Base-by-base conservation (phyloP, 1,140 invertebrate genomes). In the Calliopsis andreniformis region DNA sequence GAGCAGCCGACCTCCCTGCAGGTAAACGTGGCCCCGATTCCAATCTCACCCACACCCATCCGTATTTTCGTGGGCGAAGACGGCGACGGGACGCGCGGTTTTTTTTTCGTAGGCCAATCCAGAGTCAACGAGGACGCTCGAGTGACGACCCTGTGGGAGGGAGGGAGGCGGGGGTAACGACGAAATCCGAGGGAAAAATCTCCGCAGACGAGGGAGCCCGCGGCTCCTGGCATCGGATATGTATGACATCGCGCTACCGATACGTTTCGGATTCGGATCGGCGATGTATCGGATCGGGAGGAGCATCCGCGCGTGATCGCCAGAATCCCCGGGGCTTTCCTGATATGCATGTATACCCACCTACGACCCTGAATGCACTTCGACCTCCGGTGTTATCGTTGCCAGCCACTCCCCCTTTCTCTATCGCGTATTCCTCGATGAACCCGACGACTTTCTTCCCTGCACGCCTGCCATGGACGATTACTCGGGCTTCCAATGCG, bases 211-310 rank as follows among this genome's bases (percentile, higher is more conserved):
- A 61, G 25, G 39, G 43, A 23, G 47, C 79, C 67, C 71, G 63
- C 35, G 76, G 77, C 83, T 78, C 59, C 53, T 55, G 71, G 61
- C 82, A 86, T 86, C 82, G 68, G 85, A 86, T 86, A 86, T 86
- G 82, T 86, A 86, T 86, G 85, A 86, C 85, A 49, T 79, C 73
- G 67, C 53, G 58, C 66, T 55, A 69, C 53, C 77, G 79, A 84
- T 82, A 86, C 77, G 76, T 84, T 86, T 84, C 63, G 45, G 62
- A 82, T 83, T 80, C 78, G 79, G 53, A 45, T 72, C 62, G 72
- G 35, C 79, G 71, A 80, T 81, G 76, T 86, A 86, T 80, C 53
- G 78, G 76, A 83, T 79, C 62, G 51, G 23, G 53, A 42, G 53
- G 23, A 53, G 78, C 79, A 83, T 69, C 76, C 77, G 73, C 84